Conservation (phyloP, 2,888 invertebrate species). For the Hydropsyche betteni region DNA sequence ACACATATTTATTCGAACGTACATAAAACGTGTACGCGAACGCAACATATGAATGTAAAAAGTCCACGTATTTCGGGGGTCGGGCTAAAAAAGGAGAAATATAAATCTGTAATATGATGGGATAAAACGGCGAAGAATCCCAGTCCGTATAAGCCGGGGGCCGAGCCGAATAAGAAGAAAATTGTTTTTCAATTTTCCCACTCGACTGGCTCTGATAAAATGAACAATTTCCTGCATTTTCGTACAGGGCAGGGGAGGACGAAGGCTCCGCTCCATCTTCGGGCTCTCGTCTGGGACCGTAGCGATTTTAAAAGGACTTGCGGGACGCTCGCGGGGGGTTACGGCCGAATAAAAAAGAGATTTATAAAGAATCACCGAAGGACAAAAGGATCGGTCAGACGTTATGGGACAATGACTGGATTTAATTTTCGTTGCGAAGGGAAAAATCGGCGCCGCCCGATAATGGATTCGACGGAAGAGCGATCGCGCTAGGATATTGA, state of each 20-base stretch:
- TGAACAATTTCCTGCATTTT: slow-evolving; percentile 49
- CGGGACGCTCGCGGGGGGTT: slow-evolving; percentile 5
- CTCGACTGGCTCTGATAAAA: slow-evolving; percentile 45
- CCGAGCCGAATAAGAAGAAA: slow-evolving; percentile 41
- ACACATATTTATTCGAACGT: too few species aligned
- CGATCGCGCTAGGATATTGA: slow-evolving; percentile 9
- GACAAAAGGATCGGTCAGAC: slow-evolving; percentile 30
- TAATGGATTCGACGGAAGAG: slow-evolving; percentile 12
- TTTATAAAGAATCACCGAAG: slow-evolving; percentile 27
- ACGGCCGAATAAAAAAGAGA: slow-evolving; percentile 31
- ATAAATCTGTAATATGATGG: slow-evolving; percentile 17
- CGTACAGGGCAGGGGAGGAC: slow-evolving; percentile 13
- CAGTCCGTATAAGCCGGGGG: slow-evolving; percentile 1
- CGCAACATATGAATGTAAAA: too few species aligned
- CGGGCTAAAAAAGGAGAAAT: too few species aligned
- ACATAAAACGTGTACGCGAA: too few species aligned
- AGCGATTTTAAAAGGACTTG: slow-evolving; percentile 27
- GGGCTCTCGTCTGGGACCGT: neutral
- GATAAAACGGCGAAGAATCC: slow-evolving; percentile 9
- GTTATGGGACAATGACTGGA: slow-evolving; percentile 27
- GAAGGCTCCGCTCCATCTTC: slow-evolving; percentile 3
- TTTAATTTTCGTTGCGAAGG: slow-evolving; percentile 18
- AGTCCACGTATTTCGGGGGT: too few species aligned
- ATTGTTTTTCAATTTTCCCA: slow-evolving; percentile 49
- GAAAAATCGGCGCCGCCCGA: slow-evolving; percentile 16